A percentile compares a stretch with the other conserved stretches of the same genome.
These are phyloP conservation scores for Glomeris marginata DNA, from an alignment of 2,888 invertebrate species.

Conservation along the genomic window DNA sequence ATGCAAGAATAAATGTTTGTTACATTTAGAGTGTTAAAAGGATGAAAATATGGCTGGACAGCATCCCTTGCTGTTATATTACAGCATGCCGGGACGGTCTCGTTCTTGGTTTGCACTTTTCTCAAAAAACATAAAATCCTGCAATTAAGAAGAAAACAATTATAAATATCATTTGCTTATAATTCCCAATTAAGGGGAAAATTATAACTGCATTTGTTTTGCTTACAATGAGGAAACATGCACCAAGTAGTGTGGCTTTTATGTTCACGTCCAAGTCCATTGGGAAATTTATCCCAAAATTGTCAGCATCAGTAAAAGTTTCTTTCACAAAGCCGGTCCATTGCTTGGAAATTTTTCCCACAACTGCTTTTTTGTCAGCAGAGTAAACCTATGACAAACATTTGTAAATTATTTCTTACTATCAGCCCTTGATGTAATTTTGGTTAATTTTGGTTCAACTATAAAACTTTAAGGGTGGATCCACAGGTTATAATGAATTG, in stretches of 20 bases:
- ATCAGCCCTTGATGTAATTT: no score
- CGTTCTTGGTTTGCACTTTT: constrained; percentile 6
- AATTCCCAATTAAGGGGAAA: no score
- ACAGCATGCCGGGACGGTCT: background rate
- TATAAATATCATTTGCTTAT: background rate
- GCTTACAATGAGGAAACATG: constrained; percentile 63
- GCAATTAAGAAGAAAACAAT: background rate
- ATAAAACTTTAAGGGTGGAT: no score
- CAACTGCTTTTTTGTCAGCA: constrained; percentile 50
- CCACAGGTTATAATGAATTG: no score
- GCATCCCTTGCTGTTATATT: background rate
- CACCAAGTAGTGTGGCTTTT: constrained; percentile 63
- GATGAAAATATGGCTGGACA: no score
- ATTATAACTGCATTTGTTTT: background rate
- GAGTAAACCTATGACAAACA: constrained; percentile 46
- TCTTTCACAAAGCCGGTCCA: constrained; percentile 74
- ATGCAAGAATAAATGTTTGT: no score
- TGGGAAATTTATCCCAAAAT: constrained; percentile 82
- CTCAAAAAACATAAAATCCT: constrained; percentile 12
- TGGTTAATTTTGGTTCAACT: no score
- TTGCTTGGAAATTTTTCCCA: constrained; percentile 77
- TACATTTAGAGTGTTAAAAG: no score
- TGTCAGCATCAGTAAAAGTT: constrained; percentile 69
- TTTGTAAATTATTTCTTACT: no score
- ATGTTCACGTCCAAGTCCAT: constrained; percentile 69